Evolutionary conservation across 1,140 invertebrate species (phyloP), one percentile per base, ranked within the genome.

Genomic region (Acyrthosiphon pisum): DNA sequence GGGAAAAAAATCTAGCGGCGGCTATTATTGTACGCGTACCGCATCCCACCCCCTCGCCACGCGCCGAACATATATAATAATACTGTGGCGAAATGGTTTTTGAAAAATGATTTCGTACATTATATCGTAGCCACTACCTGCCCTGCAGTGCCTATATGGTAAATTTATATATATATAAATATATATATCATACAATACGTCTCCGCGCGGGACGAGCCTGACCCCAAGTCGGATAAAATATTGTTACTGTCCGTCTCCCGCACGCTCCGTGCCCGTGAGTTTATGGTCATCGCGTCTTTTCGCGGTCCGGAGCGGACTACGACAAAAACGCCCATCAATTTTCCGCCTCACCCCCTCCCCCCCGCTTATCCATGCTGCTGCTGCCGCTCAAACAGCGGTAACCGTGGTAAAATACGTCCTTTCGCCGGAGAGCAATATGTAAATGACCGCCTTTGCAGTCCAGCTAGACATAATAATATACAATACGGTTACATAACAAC

Each of bases 101-200:
- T 92, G 68, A 92, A 92, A 92, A 92, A 92, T 92, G 60, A 92
- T 92, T 50, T 50, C 30, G 18, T 83, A 92, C 68, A 83, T 81
- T 83, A 81, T 48, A 92, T 92, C 35, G 44, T 76, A 50, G 60
- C 68, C 60, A 46, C 26, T 41, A 30, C 44, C 48, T 37, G 35
- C 44, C 68, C 90, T 26, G 11, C 2, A 20, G n/a, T 46, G 35
- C 46, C 7, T 2, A 35, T 48, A 50, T 53, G 50, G 35, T 41
- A 30, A 3, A 37, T 81, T 0, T 76, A 41, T 83, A 37, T 37
- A 37, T 26, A 84, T 84, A 84, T 41, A 41, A 2, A 41, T 41
- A 41, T 84, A 84, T 84, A 84, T 41, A 41, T 41, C 9, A 84
- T 84, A 84, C 23, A 41, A 41, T 41, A 76, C n/a, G 30, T 35